Conservation (phyloP, 2,113 vertebrate genomes). For the Sterna hirundo region DNA sequence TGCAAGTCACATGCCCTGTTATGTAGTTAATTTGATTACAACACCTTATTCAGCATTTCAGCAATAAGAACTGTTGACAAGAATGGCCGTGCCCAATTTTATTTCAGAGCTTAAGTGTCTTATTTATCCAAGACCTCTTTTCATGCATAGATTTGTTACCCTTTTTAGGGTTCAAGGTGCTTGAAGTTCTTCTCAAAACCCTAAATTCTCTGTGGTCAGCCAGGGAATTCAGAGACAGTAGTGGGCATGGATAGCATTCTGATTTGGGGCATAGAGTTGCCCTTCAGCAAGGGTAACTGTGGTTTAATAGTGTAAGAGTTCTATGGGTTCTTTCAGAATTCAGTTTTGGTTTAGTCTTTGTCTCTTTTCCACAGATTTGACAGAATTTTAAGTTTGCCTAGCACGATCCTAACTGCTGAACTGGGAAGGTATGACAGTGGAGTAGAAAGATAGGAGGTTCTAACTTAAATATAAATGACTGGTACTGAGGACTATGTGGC, state of each 20-base stretch:
- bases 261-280: not conserved
- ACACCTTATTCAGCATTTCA: not conserved
- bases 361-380: not conserved
- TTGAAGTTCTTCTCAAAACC: not conserved
- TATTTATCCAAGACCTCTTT: not conserved
- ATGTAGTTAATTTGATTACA: constrained; percentile 1
- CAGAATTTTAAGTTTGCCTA: not conserved
- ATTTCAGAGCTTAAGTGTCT: not conserved
- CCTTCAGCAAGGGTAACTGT: not conserved
- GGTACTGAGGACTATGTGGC: not conserved
- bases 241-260: not conserved
- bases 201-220: not conserved
- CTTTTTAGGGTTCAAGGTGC: not conserved
- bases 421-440: not conserved
- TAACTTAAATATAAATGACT: not conserved
- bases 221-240: not conserved
- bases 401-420: not conserved
- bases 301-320: not conserved
- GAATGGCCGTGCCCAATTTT: constrained; percentile 4
- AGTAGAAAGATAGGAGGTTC: not conserved
- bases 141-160: not conserved
- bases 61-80: constrained; percentile 23
- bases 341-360: not conserved
- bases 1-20: not conserved
- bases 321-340: not conserved